phyloP scores from a whole-genome alignment of 1,140 invertebrate genomes.

The Lasioglossum albipes region DNA sequence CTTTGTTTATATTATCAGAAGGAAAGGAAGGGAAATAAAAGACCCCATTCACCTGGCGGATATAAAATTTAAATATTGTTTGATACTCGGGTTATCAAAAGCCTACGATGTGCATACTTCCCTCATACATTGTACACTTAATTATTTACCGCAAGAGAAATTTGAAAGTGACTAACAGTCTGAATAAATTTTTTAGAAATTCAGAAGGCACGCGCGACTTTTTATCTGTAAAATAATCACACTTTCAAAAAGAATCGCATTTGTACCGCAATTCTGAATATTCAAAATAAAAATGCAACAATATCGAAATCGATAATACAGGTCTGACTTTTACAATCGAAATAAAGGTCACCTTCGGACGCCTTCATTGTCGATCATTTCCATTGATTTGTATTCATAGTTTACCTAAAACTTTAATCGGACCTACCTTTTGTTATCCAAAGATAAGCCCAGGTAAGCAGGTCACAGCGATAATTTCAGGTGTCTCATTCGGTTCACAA shows the following conservation, averaged over 20 bases:
- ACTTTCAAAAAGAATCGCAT: too few relatives aligned
- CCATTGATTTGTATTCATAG: background rate
- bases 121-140: background rate
- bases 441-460: background rate
- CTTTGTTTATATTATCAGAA: conserved; percentile 41
- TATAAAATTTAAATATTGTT: conserved; percentile 47
- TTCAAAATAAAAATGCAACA: too few relatives aligned
- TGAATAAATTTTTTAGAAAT: background rate
- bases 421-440: background rate
- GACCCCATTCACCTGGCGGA: conserved; percentile 21
- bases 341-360: background rate
- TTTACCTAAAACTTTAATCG: background rate
- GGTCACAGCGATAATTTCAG: background rate
- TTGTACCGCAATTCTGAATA: too few relatives aligned
- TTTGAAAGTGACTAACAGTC: background rate
- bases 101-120: conserved; percentile 17
- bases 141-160: background rate
- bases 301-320: too few relatives aligned
- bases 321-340: too few relatives aligned
- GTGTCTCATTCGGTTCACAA: background rate
- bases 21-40: conserved; percentile 24
- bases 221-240: background rate
- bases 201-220: too few relatives aligned
- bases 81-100: background rate
- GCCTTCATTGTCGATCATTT: background rate